Evolutionary conservation across 2,797 vertebrate species (phyloP).

Genomic region (Dromococcyx pavoninus): DNA sequence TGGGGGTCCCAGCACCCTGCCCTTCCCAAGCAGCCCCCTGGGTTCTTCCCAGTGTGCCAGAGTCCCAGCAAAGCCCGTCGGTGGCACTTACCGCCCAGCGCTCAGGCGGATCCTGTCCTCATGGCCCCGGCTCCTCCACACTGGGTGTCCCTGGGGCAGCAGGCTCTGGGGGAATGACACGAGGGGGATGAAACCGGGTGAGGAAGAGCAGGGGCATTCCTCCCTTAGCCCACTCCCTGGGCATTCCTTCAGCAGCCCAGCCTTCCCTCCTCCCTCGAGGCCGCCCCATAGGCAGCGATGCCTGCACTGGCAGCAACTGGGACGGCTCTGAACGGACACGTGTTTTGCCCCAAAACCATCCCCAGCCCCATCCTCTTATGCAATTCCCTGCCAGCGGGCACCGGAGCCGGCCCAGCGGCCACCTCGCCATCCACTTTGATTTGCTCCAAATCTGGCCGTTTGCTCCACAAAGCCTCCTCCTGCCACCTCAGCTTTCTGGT

Average conservation of each 20-base stretch:
- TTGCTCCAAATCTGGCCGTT: neutral
- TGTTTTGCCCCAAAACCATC: constrained; percentile 42
- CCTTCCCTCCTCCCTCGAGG: neutral
- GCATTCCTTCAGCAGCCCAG: neutral
- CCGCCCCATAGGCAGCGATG: neutral
- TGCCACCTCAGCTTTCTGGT: neutral
- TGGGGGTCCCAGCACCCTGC: fast-evolving
- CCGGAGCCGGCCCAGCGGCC: neutral
- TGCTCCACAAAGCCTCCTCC: constrained; percentile 36
- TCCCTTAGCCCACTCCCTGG: neutral
- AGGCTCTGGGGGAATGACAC: neutral
- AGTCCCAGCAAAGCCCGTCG: fast-evolving
- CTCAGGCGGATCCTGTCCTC: constrained; percentile 47
- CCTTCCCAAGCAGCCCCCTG: neutral
- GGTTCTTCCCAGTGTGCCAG: too few species aligned
- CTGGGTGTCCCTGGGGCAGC: neutral
- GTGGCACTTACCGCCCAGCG: constrained; percentile 26
- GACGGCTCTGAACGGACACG: neutral
- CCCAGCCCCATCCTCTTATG: constrained; percentile 39
- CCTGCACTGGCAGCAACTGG: neutral
- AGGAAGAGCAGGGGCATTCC: neutral
- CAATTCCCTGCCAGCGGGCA: constrained; percentile 35
- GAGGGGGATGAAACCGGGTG: neutral
- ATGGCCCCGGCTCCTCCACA: neutral
- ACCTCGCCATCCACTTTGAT: constrained; percentile 15